Evolutionary conservation across 2,888 invertebrate genomes (phyloP).

Genomic region (Eupsilia transversa): DNA sequence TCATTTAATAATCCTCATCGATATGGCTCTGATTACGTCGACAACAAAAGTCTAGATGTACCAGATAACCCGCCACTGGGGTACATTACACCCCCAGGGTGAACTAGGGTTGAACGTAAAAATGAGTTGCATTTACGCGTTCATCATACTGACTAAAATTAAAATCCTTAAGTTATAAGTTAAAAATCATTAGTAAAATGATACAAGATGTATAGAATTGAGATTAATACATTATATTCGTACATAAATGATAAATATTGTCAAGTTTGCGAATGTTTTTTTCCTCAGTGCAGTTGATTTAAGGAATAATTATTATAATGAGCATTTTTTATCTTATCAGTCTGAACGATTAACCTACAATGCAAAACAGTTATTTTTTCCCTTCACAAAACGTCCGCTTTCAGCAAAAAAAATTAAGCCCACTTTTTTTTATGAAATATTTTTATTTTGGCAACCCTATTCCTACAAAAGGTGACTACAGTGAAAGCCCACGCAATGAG

Average conservation of each 20-base stretch:
- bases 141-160: not conserved
- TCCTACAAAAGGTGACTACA: slow-evolving; percentile 76
- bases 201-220: not conserved
- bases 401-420: no score
- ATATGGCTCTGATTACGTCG: slow-evolving; percentile 80
- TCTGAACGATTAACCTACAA: no score
- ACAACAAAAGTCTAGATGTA: slow-evolving; percentile 85
- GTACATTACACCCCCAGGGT: slow-evolving; percentile 81
- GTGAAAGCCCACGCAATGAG: slow-evolving; percentile 81
- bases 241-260: slow-evolving; percentile 1
- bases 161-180: not conserved
- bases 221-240: no score
- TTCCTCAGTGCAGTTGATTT: slow-evolving; percentile 10
- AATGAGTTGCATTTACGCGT: not conserved
- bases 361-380: not conserved
- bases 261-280: slow-evolving; percentile 3
- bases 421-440: not conserved
- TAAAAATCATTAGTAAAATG: not conserved
- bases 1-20: slow-evolving; percentile 73
- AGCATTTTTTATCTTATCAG: not conserved
- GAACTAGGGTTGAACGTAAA: slow-evolving; percentile 75
- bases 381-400: not conserved
- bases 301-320: slow-evolving; percentile 3
- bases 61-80: slow-evolving; percentile 83
- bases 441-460: slow-evolving; percentile 76